Conservation (phyloP, 1,140 invertebrate genomes). For the Papilio polytes region DNA sequence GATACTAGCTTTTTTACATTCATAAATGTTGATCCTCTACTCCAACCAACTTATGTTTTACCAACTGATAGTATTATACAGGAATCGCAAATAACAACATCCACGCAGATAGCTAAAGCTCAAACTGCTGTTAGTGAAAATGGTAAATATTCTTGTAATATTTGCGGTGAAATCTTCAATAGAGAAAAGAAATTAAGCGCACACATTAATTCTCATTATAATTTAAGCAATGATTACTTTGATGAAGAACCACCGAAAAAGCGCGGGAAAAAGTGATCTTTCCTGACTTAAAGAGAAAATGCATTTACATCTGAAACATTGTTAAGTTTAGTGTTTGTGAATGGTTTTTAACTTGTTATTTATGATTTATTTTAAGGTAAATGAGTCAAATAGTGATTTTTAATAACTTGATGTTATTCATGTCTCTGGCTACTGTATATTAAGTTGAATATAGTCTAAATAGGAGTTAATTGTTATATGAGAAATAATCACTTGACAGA, state of each 20-base stretch:
- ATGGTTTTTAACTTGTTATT: neutral
- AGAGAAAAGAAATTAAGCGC: constrained; percentile 73
- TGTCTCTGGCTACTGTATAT: too few species aligned
- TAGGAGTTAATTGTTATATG: neutral
- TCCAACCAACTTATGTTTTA: constrained; percentile 77
- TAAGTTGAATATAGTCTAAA: neutral
- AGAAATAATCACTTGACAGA: neutral
- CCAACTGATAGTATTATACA: constrained; percentile 76
- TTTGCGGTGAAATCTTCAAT: constrained; percentile 68
- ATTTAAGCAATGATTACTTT: constrained; percentile 63
- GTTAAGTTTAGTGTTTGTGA: neutral
- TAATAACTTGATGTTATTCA: too few species aligned
- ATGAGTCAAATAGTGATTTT: neutral
- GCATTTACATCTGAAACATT: constrained; percentile 28
- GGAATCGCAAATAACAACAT: constrained; percentile 78
- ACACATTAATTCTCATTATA: constrained; percentile 74
- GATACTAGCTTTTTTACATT: constrained; percentile 74
- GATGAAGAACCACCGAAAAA: constrained; percentile 52
- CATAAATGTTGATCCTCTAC: constrained; percentile 75
- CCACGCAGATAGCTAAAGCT: constrained; percentile 49
- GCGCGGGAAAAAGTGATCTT: constrained; percentile 44
- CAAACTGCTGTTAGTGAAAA: constrained; percentile 45
- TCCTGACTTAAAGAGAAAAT: neutral
- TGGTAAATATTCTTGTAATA: constrained; percentile 70
- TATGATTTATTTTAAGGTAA: neutral